Percentiles rank a stretch among this genome's conserved stretches.
These are phyloP conservation scores for Acinonyx jubatus DNA, from an alignment of 2,113 vertebrate species.

Conservation along the genomic window DNA sequence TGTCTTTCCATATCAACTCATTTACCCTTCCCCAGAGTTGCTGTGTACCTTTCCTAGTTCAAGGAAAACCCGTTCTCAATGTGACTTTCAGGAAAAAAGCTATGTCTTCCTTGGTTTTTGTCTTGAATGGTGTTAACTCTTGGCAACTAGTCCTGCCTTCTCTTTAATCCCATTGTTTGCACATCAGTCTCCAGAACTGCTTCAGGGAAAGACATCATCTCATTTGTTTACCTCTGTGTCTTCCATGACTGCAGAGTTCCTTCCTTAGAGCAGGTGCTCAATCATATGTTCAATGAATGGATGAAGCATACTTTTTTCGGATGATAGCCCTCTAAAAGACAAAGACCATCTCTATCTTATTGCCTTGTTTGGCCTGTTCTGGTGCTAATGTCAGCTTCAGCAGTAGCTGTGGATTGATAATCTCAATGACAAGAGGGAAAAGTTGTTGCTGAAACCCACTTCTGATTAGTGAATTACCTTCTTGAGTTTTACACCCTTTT, in stretches of 20 bases:
- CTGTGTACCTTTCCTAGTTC: not conserved
- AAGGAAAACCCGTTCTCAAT: not conserved
- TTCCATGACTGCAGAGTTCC: not conserved
- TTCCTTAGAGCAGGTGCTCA: not conserved
- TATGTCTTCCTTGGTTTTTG: not conserved
- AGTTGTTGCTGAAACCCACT: not conserved
- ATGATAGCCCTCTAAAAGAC: not conserved
- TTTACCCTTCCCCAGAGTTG: not conserved
- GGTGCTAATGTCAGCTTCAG: not conserved
- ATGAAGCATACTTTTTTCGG: not conserved
- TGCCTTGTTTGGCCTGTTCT: not conserved
- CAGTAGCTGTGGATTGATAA: not conserved
- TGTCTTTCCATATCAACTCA: not conserved
- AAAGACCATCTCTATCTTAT: not conserved
- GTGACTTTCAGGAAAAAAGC: not conserved
- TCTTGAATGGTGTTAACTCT: not conserved
- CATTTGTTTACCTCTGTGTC: not conserved
- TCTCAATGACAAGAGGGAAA: not conserved
- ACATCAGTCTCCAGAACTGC: not conserved
- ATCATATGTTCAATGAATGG: not conserved
- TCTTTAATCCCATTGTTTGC: not conserved
- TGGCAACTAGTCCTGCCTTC: not conserved
- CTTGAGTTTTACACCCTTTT: not conserved
- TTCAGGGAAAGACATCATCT: not conserved
- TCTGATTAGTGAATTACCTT: not conserved